Base-by-base conservation (phyloP, 2,888 invertebrate genomes). In the Tetheella fluctuosa region DNA sequence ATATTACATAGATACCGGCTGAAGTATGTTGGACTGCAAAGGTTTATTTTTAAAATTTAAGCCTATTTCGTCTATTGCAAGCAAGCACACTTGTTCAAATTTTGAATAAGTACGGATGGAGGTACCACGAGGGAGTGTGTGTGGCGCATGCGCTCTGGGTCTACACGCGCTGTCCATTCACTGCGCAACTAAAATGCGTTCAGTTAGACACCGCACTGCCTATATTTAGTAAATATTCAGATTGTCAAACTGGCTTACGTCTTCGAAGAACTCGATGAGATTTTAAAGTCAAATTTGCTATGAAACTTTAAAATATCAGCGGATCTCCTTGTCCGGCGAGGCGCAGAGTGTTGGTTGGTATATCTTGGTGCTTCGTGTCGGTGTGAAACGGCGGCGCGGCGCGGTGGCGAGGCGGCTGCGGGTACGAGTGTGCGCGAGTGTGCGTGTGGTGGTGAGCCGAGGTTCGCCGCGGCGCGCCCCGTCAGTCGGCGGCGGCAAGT, bases 401-500 rank as follows among this genome's bases (percentile, higher is more conserved):
- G 25, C 25, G 70, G 69, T 70, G 76, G 64, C n/a, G 68, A 30
- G 17, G 68, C 66, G 71, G 68, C 69, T 59, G 70, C 70, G 69
- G 67, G 78, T 68, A 77, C 77, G 79, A 82, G 85, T 84, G 86
- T 84, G 88, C 86, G 88, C 84, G 80, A 75, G 79, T 86, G 89
- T 86, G 91, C 87, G 84, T 87, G 88, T 89, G 89, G 82, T 86
- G 81, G 90, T 89, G 83, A 74, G 77, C 76, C 79, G 83, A 81
- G 86, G 80, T 80, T 84, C 85, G 88, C 79, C 85, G 88, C 89
- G 88, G 89, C 88, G 89, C 90, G 90, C 87, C 83, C 89, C 90
- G 89, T 91, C 91, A 92, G 92, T 92, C 89, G 91, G 88, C 91
- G 91, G 87, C 89, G 86, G 89, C 90, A 85, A 91, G 89, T 89